Percentiles rank a stretch among this genome's conserved stretches.
Evolutionary conservation across 1,140 invertebrate species (phyloP).

Genomic region (Tetramorium alpestre): DNA sequence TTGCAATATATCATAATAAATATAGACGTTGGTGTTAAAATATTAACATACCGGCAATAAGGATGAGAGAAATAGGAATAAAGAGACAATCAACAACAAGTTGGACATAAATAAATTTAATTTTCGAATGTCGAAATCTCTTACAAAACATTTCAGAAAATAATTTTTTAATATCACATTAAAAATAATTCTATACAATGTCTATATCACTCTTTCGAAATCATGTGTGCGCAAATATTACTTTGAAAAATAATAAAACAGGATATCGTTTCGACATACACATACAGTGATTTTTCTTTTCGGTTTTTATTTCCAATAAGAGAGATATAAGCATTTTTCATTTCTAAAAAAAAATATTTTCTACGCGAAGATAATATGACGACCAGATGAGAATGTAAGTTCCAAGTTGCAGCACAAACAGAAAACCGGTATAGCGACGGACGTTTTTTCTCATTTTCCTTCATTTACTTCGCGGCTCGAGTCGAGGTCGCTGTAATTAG

Average conservation of each 20-base stretch:
- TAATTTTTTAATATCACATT: background rate
- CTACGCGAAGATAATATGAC: background rate
- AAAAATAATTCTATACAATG: background rate
- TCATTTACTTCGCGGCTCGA: conserved; percentile 73
- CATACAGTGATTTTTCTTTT: background rate
- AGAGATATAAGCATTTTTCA: background rate
- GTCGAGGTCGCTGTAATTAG: conserved; percentile 79
- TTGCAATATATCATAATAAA: background rate
- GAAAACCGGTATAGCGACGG: background rate
- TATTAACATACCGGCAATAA: background rate
- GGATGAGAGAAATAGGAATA: background rate
- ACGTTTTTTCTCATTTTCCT: conserved; percentile 74
- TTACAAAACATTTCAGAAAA: background rate
- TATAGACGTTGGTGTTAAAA: background rate
- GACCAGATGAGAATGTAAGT: background rate
- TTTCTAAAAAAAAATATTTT: background rate
- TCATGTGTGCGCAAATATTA: background rate
- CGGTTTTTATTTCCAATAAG: background rate
- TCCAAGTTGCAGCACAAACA: background rate
- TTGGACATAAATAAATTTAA: background rate
- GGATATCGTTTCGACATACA: background rate
- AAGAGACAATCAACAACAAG: background rate
- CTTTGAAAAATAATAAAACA: background rate
- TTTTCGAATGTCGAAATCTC: background rate
- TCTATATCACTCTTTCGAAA: background rate